Percentiles rank a stretch among this genome's conserved stretches.
These are phyloP conservation scores for Gastracanthus pulcherrimus DNA, from an alignment of 2,888 invertebrate species.

Conservation along the genomic window DNA sequence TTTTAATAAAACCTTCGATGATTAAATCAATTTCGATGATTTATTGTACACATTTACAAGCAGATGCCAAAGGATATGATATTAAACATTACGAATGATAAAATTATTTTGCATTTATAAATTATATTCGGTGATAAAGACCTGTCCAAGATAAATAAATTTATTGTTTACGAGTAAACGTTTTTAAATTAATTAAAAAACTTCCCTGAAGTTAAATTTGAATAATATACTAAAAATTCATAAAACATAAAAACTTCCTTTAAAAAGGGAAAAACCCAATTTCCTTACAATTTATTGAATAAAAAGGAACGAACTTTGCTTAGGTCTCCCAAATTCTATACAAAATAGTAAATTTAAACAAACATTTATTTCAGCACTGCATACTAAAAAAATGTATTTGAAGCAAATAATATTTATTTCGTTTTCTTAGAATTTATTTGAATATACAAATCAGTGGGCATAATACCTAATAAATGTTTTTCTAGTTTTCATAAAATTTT, in stretches of 20 bases:
- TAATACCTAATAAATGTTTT: not conserved
- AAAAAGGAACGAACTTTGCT: too few species aligned
- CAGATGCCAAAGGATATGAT: not conserved
- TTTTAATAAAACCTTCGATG: slow-evolving; percentile 3
- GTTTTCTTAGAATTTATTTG: too few species aligned
- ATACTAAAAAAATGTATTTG: too few species aligned
- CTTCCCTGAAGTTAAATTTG: not conserved
- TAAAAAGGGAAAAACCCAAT: too few species aligned
- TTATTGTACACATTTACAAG: not conserved
- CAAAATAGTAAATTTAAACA: too few species aligned
- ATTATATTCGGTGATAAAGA: too few species aligned
- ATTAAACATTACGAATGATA: not conserved
- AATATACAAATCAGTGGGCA: not conserved
- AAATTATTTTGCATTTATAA: not conserved
- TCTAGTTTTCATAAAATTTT: too few species aligned
- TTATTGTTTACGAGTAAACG: not conserved
- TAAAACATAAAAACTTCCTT: too few species aligned
- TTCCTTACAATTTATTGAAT: not conserved
- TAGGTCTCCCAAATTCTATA: too few species aligned
- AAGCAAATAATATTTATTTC: too few species aligned
- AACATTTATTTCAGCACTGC: too few species aligned
- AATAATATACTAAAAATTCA: too few species aligned
- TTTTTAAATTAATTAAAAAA: slow-evolving; percentile 2
- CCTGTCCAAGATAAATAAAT: not conserved
- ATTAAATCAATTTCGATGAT: slow-evolving; percentile 10